These are phyloP conservation scores for Atlantisia rogersi DNA, from an alignment of 2,113 vertebrate species.

Conservation along the genomic window DNA sequence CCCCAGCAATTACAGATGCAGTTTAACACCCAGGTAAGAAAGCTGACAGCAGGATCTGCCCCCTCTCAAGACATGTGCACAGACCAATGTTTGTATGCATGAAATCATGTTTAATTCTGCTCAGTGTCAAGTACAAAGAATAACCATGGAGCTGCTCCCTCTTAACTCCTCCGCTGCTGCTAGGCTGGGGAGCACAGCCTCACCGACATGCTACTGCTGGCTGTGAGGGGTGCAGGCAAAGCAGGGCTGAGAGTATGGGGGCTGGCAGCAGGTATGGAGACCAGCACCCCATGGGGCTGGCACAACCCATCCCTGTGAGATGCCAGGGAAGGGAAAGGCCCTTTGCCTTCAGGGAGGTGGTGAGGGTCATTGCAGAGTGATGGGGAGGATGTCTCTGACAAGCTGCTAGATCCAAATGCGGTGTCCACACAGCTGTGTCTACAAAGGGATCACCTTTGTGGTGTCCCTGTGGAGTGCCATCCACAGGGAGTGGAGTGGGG, in stretches of 20 bases:
- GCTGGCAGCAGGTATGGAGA: neutral
- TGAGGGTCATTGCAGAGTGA: rapidly evolving
- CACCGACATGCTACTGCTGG: neutral
- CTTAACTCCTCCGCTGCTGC: neutral
- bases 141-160: neutral
- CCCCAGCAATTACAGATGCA: neutral
- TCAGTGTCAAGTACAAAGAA: neutral
- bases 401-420: neutral
- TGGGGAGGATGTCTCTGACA: rapidly evolving
- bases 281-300: rapidly evolving
- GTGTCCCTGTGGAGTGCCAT: rapidly evolving
- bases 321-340: neutral
- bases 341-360: neutral
- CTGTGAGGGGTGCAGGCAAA: neutral
- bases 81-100: neutral
- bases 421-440: neutral
- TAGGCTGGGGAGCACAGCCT: neutral
- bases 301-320: neutral
- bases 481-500: too few relatives aligned
- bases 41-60: neutral
- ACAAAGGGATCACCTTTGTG: rapidly evolving
- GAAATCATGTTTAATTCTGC: neutral
- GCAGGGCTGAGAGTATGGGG: neutral
- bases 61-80: neutral
- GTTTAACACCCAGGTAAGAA: neutral